These are phyloP conservation scores for Pseudochaenichthys georgianus DNA, from an alignment of 2,797 vertebrate genomes.

Conservation along the genomic window DNA sequence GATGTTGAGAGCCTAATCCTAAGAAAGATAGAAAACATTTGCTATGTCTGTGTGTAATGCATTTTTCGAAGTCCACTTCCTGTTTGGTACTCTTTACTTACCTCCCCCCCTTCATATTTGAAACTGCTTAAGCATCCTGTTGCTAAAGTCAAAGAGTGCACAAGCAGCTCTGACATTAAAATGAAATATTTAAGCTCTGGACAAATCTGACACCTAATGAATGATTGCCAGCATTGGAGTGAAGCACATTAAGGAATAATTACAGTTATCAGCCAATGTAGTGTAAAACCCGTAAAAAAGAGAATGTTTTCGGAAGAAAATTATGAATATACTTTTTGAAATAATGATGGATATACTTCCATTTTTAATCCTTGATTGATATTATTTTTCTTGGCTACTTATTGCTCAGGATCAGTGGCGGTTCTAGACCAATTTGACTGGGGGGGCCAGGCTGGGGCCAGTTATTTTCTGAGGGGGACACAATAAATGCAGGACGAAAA, in stretches of 20 bases:
- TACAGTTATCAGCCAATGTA: slow-evolving; percentile 28
- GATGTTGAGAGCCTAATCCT: slow-evolving; percentile 38
- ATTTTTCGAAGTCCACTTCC: slow-evolving; percentile 15
- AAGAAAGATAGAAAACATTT: slow-evolving; percentile 1
- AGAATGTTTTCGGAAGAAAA: slow-evolving; percentile 19
- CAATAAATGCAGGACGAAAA: too few relatives aligned
- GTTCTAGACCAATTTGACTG: too few relatives aligned
- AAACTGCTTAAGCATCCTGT: slow-evolving; percentile 8
- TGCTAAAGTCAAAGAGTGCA: slow-evolving; percentile 2
- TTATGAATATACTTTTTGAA: slow-evolving; percentile 18
- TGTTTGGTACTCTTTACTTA: slow-evolving; percentile 17
- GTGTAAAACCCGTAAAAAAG: neutral
- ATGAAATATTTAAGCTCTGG: slow-evolving; percentile 25
- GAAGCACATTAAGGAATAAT: slow-evolving; percentile 43
- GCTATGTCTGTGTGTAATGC: slow-evolving; percentile 8
- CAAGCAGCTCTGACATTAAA: neutral
- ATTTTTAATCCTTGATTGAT: slow-evolving; percentile 3
- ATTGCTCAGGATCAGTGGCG: neutral
- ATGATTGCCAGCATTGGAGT: slow-evolving; percentile 33
- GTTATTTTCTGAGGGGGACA: too few relatives aligned
- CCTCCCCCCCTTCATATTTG: neutral
- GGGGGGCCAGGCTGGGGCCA: too few relatives aligned
- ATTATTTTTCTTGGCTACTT: slow-evolving; percentile 16
- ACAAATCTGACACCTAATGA: slow-evolving; percentile 29
- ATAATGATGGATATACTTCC: slow-evolving; percentile 19